These are phyloP conservation scores for Merodon equestris DNA, from an alignment of 2,888 invertebrate species.

Conservation along the genomic window DNA sequence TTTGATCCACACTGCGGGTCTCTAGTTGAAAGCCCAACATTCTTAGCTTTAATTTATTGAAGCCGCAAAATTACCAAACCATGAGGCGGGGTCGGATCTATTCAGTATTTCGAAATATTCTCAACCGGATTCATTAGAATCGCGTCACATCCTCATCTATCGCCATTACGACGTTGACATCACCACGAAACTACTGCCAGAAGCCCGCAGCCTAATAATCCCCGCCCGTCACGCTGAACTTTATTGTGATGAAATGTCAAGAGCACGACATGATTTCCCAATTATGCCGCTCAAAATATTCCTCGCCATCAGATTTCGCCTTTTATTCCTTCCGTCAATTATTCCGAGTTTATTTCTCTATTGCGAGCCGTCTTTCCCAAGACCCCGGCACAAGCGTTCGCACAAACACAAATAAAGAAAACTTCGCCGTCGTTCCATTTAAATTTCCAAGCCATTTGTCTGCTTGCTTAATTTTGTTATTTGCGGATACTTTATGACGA, in stretches of 20 bases:
- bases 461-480: conserved; percentile 65
- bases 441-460: conserved; percentile 67
- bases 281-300: conserved; percentile 36
- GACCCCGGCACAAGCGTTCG: conserved; percentile 3
- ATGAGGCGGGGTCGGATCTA: too few relatives aligned
- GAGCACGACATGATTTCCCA: conserved; percentile 59
- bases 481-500: conserved; percentile 68
- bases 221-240: conserved; percentile 18
- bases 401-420: too few relatives aligned
- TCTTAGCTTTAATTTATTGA: too few relatives aligned
- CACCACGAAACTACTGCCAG: neutral
- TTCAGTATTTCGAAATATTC: too few relatives aligned
- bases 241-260: conserved; percentile 53
- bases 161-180: too few relatives aligned
- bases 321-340: conserved; percentile 25
- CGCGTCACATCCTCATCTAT: too few relatives aligned
- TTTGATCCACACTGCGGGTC: too few relatives aligned
- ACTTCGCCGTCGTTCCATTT: conserved; percentile 20
- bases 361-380: conserved; percentile 23
- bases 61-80: too few relatives aligned
- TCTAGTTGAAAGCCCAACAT: too few relatives aligned
- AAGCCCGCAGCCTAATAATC: neutral
- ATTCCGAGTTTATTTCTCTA: conserved; percentile 32
- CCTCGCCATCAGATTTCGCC: neutral
- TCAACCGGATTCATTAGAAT: too few relatives aligned